Conservation (phyloP, 30 jellyfish, hydroid and myxozoan species). For the Turritopsis dohrnii region DNA sequence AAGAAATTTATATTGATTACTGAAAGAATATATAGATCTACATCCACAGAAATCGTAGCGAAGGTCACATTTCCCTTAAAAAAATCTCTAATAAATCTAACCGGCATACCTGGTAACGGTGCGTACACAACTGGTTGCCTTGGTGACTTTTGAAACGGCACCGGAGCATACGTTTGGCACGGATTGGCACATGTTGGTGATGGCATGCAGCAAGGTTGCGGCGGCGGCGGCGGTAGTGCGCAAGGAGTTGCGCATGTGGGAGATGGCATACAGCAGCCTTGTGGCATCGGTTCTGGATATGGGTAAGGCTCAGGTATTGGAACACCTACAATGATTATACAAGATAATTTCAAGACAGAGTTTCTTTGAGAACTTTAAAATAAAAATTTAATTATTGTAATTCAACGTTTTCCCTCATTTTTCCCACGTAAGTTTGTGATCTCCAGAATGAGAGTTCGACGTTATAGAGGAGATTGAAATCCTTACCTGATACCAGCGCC, state of each 20-base stretch:
- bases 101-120: constrained; percentile 29
- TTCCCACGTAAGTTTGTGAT: too few relatives aligned
- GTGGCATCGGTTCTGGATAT: constrained; percentile 40
- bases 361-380: too few relatives aligned
- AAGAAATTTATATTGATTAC: background rate
- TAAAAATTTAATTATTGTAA: too few relatives aligned
- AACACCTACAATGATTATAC: too few relatives aligned
- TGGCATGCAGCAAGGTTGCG: constrained; percentile 91
- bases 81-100: too few relatives aligned
- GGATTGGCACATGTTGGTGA: constrained; percentile 88
- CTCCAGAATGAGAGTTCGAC: too few relatives aligned
- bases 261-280: constrained; percentile 66
- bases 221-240: constrained; percentile 67
- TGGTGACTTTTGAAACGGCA: constrained; percentile 21
- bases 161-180: constrained; percentile 54
- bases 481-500: background rate
- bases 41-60: too few relatives aligned
- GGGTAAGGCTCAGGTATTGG: constrained; percentile 55
- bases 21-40: too few relatives aligned
- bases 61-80: too few relatives aligned
- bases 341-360: too few relatives aligned
- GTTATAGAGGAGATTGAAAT: background rate
- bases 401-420: too few relatives aligned
- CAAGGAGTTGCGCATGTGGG: constrained; percentile 90
- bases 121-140: constrained; percentile 32